phyloP scores from a whole-genome alignment of 1,140 invertebrate species.

The Ceratosolen solmsi region DNA sequence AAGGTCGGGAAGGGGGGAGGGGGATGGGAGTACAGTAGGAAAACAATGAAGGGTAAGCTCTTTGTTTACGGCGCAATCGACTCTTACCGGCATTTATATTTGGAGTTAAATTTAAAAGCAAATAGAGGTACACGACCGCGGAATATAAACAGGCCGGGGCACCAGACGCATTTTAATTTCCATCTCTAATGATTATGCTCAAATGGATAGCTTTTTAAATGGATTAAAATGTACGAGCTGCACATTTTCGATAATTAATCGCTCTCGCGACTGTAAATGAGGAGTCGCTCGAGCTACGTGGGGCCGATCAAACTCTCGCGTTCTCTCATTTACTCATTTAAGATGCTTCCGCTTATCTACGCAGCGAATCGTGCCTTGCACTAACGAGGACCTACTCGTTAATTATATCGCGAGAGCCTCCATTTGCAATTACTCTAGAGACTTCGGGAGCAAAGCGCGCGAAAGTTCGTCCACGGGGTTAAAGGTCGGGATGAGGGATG shows the following conservation, averaged over 20 bases:
- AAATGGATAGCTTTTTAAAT: constrained; percentile 73
- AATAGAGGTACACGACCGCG: constrained; percentile 65
- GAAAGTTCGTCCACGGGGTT: no score
- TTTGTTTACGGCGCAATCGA: constrained; percentile 16
- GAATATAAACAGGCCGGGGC: constrained; percentile 64
- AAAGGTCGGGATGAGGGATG: background rate
- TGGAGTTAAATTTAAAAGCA: constrained; percentile 41
- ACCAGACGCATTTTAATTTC: constrained; percentile 71
- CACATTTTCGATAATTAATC: constrained; percentile 70
- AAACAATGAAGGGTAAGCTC: background rate
- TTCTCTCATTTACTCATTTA: background rate
- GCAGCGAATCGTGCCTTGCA: background rate
- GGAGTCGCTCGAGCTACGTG: background rate
- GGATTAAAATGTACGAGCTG: constrained; percentile 71
- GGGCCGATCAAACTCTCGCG: background rate
- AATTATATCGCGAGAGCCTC: background rate
- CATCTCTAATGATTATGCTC: constrained; percentile 70
- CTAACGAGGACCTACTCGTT: background rate
- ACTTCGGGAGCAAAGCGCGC: no score
- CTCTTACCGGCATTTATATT: constrained; percentile 7
- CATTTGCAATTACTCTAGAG: no score
- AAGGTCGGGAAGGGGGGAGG: background rate
- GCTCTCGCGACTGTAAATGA: constrained; percentile 56
- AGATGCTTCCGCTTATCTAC: background rate
- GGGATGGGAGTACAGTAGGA: background rate